A percentile compares a stretch with the other conserved stretches of the same genome.
These are phyloP conservation scores for Perca flavescens DNA, from an alignment of 2,113 vertebrate species.

Conservation along the genomic window DNA sequence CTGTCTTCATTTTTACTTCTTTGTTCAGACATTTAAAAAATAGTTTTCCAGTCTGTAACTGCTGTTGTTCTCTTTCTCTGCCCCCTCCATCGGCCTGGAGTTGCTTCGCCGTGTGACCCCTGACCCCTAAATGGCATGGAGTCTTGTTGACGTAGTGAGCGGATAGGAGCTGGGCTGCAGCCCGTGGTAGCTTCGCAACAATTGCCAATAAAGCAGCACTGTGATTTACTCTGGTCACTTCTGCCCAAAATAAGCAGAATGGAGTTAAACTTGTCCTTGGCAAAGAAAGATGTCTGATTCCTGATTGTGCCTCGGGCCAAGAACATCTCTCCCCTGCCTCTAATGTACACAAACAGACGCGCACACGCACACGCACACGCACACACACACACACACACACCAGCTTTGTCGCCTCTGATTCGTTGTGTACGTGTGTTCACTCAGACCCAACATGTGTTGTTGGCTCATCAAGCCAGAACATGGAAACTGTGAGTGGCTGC, in stretches of 20 bases:
- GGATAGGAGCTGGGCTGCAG: slow-evolving; percentile 44
- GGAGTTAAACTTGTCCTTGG: slow-evolving; percentile 78
- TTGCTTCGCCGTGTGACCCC: slow-evolving; percentile 30
- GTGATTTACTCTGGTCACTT: slow-evolving; percentile 59
- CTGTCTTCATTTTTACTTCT: slow-evolving; percentile 23
- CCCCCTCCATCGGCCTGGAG: slow-evolving; percentile 20
- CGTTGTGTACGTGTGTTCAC: slow-evolving; percentile 43
- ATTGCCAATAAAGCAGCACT: slow-evolving; percentile 60
- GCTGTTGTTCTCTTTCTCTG: slow-evolving; percentile 22
- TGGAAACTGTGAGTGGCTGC: slow-evolving; percentile 82
- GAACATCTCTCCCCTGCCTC: slow-evolving; percentile 73
- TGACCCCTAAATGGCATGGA: slow-evolving; percentile 36
- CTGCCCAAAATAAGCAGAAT: slow-evolving; percentile 78
- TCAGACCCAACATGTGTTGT: slow-evolving; percentile 77
- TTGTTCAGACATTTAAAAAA: slow-evolving; percentile 32
- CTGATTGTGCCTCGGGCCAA: slow-evolving; percentile 71
- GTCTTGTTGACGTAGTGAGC: slow-evolving; percentile 49
- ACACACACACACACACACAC: too few species aligned
- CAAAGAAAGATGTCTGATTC: slow-evolving; percentile 71
- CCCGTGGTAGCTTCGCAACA: slow-evolving; percentile 44
- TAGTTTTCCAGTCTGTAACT: slow-evolving; percentile 28
- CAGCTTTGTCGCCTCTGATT: slow-evolving; percentile 27
- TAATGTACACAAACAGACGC: slow-evolving; percentile 60
- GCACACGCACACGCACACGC: too few species aligned
- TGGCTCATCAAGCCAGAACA: slow-evolving; percentile 79